Conservation (phyloP, 1,140 invertebrate genomes). For the Nylanderia fulva region DNA sequence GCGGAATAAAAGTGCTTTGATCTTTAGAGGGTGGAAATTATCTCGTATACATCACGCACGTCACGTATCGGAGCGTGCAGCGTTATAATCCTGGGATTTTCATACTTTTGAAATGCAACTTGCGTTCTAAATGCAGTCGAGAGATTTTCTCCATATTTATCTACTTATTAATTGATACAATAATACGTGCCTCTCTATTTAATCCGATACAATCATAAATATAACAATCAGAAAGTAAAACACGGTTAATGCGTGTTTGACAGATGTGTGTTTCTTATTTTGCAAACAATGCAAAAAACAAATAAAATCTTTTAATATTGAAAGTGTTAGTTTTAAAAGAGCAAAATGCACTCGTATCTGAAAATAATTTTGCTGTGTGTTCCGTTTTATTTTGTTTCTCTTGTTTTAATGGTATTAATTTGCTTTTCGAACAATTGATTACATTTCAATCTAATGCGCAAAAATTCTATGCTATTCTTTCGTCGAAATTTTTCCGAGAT, state of each 20-base stretch:
- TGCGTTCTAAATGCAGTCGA: background rate
- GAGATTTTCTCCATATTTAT: background rate
- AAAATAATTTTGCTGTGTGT: background rate
- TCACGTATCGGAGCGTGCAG: constrained; percentile 12
- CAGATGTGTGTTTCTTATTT: no score
- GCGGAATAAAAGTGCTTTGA: background rate
- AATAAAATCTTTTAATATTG: background rate
- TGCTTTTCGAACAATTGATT: background rate
- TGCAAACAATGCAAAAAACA: background rate
- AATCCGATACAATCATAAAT: background rate
- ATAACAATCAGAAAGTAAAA: background rate
- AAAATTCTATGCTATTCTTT: constrained; percentile 35
- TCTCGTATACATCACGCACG: background rate
- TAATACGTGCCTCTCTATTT: background rate
- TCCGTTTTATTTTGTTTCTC: background rate
- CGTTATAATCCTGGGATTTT: constrained; percentile 29
- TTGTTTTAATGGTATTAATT: background rate
- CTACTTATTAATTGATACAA: background rate
- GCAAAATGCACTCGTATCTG: background rate
- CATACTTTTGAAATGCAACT: background rate
- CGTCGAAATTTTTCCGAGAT: background rate
- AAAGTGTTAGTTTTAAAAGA: background rate
- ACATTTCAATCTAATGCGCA: background rate
- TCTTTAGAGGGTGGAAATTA: constrained; percentile 10
- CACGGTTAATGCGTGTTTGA: background rate